These are phyloP conservation scores for Chlorocebus sabaeus DNA, from an alignment of 2,113 vertebrate genomes.

Conservation along the genomic window DNA sequence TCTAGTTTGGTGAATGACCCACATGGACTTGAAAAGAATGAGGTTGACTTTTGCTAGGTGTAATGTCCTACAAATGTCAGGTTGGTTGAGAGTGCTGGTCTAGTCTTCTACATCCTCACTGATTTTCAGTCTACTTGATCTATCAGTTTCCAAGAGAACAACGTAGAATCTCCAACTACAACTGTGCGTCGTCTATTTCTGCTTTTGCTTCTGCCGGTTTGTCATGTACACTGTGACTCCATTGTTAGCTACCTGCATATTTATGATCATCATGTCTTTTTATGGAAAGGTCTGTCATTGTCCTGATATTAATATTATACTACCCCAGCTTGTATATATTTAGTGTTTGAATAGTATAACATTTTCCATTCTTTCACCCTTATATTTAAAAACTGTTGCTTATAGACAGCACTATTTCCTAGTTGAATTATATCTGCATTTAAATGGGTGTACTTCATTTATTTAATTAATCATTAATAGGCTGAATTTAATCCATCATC, in stretches of 20 bases:
- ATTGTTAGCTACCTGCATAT: rapidly evolving
- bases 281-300: background rate
- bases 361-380: background rate
- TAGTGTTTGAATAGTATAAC: background rate
- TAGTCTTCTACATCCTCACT: rapidly evolving
- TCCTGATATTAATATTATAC: too few relatives aligned
- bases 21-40: background rate
- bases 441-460: background rate
- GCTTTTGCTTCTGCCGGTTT: background rate
- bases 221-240: background rate
- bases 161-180: rapidly evolving
- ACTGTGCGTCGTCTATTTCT: rapidly evolving
- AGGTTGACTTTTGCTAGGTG: too few relatives aligned
- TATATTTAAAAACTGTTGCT: background rate
- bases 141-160: rapidly evolving
- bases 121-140: too few relatives aligned
- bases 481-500: background rate
- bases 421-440: background rate
- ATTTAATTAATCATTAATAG: background rate
- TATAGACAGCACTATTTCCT: background rate
- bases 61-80: rapidly evolving
- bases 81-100: rapidly evolving
- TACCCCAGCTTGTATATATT: background rate
- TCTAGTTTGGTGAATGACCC: background rate
- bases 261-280: background rate